A percentile compares a stretch with the other conserved stretches of the same genome.
Conservation (phyloP, 2,113 vertebrate species). For the Pseudorectes ferrugineus region DNA sequence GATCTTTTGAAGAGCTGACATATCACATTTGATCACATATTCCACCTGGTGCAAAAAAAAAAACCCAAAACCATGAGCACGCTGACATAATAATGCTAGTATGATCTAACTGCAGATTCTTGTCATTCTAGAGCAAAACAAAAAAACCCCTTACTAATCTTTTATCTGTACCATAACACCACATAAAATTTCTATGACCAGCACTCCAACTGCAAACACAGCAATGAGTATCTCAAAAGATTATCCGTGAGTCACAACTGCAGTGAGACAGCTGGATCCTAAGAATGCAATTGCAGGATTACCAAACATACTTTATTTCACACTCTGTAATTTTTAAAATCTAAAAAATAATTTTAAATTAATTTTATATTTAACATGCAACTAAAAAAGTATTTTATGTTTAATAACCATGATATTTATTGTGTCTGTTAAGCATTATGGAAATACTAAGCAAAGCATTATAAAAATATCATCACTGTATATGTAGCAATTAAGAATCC, state of each 20-base stretch:
- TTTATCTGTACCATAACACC: neutral
- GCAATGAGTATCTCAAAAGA: neutral
- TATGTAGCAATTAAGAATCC: neutral
- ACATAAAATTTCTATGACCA: neutral
- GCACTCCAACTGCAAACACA: neutral
- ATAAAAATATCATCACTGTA: neutral
- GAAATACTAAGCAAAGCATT: neutral
- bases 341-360: neutral
- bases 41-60: constrained; percentile 81
- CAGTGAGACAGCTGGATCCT: neutral
- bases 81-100: neutral
- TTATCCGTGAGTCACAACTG: neutral
- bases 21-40: constrained; percentile 97
- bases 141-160: neutral
- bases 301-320: neutral
- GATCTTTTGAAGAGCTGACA: constrained; percentile 98
- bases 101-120: neutral
- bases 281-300: neutral
- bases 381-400: neutral
- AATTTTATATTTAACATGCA: neutral
- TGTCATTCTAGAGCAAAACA: neutral
- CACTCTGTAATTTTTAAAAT: neutral
- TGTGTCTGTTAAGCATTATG: neutral
- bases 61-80: neutral
- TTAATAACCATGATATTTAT: neutral